Percentiles rank a stretch among this genome's conserved stretches.
These are phyloP conservation scores for Pangasius mekongensis DNA, from an alignment of 2,797 vertebrate species.

Conservation along the genomic window DNA sequence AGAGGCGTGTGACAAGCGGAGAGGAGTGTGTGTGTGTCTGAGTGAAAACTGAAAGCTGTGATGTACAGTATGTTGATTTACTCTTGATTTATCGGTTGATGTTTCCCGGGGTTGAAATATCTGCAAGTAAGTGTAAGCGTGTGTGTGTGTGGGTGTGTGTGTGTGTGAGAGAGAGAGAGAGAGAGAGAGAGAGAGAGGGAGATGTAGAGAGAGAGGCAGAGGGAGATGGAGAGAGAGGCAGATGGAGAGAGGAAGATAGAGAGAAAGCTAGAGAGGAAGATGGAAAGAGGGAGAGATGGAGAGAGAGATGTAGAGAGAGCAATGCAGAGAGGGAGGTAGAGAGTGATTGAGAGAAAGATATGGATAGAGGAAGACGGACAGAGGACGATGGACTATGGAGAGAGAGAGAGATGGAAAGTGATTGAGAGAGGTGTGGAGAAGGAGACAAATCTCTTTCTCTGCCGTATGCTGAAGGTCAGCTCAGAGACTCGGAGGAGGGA, in stretches of 20 bases:
- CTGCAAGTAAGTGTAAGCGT: not conserved
- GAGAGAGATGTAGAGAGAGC: not conserved
- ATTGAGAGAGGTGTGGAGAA: not conserved
- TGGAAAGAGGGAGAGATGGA: not conserved
- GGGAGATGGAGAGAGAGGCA: not conserved
- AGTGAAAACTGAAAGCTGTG: not conserved
- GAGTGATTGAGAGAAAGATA: not conserved
- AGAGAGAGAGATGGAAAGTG: not conserved
- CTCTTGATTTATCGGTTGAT: not conserved
- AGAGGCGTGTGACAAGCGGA: not conserved
- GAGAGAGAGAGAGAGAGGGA: not conserved
- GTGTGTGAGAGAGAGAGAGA: not conserved
- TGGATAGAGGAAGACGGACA: not conserved
- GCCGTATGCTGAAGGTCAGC: constrained; percentile 55
- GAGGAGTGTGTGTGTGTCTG: not conserved
- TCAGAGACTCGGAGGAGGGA: constrained; percentile 36
- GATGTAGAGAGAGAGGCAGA: not conserved
- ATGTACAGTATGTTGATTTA: not conserved
- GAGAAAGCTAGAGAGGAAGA: not conserved
- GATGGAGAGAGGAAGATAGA: not conserved
- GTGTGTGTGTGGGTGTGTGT: not conserved
- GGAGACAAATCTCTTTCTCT: not conserved
- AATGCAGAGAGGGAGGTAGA: too few species aligned
- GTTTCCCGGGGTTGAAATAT: not conserved
- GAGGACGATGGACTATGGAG: not conserved